These are phyloP conservation scores for Saccostrea cuccullata DNA, from an alignment of 1,140 invertebrate species.

Conservation along the genomic window DNA sequence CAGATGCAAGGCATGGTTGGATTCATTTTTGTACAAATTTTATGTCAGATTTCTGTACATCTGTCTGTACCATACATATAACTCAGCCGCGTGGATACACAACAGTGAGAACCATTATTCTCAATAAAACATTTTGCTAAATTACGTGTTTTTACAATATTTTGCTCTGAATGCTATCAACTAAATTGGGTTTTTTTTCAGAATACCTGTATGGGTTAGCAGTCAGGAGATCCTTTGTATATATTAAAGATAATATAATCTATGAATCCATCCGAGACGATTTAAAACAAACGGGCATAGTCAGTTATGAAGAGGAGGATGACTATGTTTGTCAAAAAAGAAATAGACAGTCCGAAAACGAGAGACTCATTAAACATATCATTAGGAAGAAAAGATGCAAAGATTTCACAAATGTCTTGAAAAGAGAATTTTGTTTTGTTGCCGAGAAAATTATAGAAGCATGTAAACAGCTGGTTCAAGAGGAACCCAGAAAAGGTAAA, in stretches of 20 bases:
- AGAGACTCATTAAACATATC: background rate
- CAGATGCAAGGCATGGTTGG: too few species aligned
- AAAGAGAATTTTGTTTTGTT: background rate
- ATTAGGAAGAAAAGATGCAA: background rate
- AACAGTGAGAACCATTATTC: too few species aligned
- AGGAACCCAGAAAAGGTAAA: background rate
- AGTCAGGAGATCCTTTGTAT: slow-evolving; percentile 1
- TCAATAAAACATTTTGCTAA: too few species aligned
- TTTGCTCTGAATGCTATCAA: too few species aligned
- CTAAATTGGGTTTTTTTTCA: background rate
- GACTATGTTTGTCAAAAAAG: background rate
- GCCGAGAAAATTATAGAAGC: background rate
- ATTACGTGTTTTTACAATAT: too few species aligned
- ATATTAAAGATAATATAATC: background rate
- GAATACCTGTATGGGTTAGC: background rate
- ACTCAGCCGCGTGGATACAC: too few species aligned
- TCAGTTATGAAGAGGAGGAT: background rate
- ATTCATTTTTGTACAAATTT: too few species aligned
- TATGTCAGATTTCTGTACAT: too few species aligned
- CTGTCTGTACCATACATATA: too few species aligned
- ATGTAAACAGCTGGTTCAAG: background rate
- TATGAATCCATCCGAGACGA: background rate
- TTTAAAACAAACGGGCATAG: background rate
- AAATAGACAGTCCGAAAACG: background rate
- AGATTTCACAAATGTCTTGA: background rate